Evolutionary conservation across 2,888 invertebrate species (phyloP), one percentile per base, ranked within the genome.

Genomic region (Autographa gamma): DNA sequence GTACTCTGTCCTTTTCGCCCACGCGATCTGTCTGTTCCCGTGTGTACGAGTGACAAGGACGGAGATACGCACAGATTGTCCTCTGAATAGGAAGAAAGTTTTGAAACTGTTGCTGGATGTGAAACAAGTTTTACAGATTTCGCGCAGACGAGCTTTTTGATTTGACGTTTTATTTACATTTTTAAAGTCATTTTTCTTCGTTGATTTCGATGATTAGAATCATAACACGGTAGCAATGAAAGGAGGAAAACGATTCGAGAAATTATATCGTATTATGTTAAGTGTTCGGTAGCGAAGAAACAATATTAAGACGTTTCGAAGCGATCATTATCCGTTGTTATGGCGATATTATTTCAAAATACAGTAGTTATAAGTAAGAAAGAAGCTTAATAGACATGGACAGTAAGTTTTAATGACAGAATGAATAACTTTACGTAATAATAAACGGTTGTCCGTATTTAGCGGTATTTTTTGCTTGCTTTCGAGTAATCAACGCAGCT

Each of bases 91-190:
- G 91, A 94, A 95, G 94, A 95, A 95, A 95, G 95, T 94, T 93
- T 93, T 91, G 90, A 93, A 92, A 92, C 92, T 90, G 91, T 92
- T 88, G 85, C 90, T 91, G 89, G 90, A 92, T 89, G 92, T 91
- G 92, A 89, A 95, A 94, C 95, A 92, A 94, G 94, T 95, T 94
- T 91, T 92, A 93, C 93, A 93, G 94, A 94, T 94, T 95, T 95
- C 89, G 94, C 94, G 91, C 90, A 90, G 93, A 91, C 91, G 85
- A 86, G 83, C 86, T 89, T 89, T 91, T 90, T 86, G 85, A 87
- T 81, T 83, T 86, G 84, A 87, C 81, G 82, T 83, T 88, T 87
- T 88, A 86, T 88, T 88, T 89, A 86, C 86, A 83, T 83, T 84
- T 83, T 80, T 79, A 71, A 71, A 72, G 34, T 25, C 25, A 31